A percentile compares a stretch with the other conserved stretches of the same genome.
These are phyloP conservation scores for Zaprionus nigranus DNA, from an alignment of 1,140 invertebrate species.

Conservation along the genomic window DNA sequence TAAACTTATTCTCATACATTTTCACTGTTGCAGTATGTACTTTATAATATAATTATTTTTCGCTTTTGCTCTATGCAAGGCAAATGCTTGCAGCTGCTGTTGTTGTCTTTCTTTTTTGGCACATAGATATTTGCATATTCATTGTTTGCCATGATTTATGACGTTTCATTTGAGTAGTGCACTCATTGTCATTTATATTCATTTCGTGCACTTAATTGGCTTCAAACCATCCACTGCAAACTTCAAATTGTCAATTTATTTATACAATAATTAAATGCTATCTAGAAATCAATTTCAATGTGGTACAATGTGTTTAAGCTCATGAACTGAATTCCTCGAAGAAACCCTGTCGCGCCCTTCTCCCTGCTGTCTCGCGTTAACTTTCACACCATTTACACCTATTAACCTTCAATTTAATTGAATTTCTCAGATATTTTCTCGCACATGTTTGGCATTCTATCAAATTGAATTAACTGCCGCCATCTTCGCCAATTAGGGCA, in stretches of 20 bases:
- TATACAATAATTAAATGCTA: constrained; percentile 10
- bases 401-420: constrained; percentile 60
- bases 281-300: constrained; percentile 25
- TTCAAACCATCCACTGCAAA: constrained; percentile 15
- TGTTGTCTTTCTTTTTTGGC: constrained; percentile 12
- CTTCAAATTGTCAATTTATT: constrained; percentile 40
- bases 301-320: constrained; percentile 9
- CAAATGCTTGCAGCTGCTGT: constrained; percentile 8
- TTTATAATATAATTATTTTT: constrained; percentile 5
- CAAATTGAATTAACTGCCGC: constrained; percentile 22
- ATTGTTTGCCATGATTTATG: constrained; percentile 56
- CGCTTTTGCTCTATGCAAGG: neutral
- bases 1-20: too few species aligned
- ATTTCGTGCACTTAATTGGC: constrained; percentile 45
- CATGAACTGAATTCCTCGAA: constrained; percentile 10
- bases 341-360: neutral
- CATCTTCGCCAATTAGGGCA: constrained; percentile 4
- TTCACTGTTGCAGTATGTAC: too few species aligned
- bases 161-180: constrained; percentile 16
- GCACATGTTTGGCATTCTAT: constrained; percentile 20
- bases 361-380: too few species aligned
- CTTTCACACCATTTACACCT: constrained; percentile 34
- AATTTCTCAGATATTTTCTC: constrained; percentile 23
- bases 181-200: constrained; percentile 46
- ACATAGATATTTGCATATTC: constrained; percentile 64